Base-by-base conservation (phyloP, 2,113 vertebrate genomes). In the Cyprinodon brontotheroides region DNA sequence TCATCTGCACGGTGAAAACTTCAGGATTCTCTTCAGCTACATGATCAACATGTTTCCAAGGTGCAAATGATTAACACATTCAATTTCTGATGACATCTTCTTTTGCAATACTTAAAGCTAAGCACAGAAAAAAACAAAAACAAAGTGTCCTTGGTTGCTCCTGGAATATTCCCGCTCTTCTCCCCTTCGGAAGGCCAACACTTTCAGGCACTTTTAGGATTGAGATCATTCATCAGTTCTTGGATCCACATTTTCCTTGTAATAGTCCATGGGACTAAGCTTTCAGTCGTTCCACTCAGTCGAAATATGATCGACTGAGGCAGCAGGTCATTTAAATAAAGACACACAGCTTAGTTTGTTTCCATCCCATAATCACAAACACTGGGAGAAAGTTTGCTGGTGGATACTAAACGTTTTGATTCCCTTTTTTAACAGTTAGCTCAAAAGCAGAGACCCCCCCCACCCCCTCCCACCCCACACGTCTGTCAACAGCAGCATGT, bases 191-290 rank as follows among this genome's bases (percentile, higher is more conserved):
- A 90, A 89, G 89, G 86, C 86, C 82, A 87, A 91, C 87, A 84
- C 78, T 81, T 83, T 83, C 89, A 94, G 94, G 94, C 94, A 94
- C 93, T 95, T 95, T 90, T 90, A 93, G 88, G 89, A 89, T 89
- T 74, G 73, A 85, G 79, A 80, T 89, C 80, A 86, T 80, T 87
- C 85, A 76, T 81, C 41, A 87, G 86, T 89, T 80, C 57, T 53
- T 65, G 75, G 66, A 81, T 92, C 82, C 86, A 80, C 75, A 84
- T 48, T 64, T 82, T 82, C 73, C 40, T 83, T 73, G 68, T 60
- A 65, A 73, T 91, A 93, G 94, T 95, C 94, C 94, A 93, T 73
- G 89, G 94, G 94, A 95, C 94, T 93, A 92, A 94, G 79, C 85
- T 80, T 84, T 81, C 66, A 78, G 65, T 76, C 47, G 2, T 65